Base-by-base conservation (phyloP, 2,888 invertebrate species). In the Cyclophora punctaria region DNA sequence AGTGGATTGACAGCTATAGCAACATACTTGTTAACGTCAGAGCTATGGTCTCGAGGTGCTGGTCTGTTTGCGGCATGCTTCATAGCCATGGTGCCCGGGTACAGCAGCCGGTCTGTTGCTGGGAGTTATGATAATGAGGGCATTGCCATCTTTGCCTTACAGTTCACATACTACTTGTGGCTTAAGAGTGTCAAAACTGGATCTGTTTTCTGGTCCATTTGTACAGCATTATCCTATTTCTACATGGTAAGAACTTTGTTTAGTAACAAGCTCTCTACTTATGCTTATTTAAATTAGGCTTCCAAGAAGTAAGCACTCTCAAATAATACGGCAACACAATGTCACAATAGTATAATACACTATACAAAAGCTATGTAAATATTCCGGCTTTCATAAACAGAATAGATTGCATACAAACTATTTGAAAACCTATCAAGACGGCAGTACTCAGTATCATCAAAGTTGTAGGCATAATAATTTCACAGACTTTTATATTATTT, bases 91-190 rank as follows among this genome's bases (percentile, higher is more conserved):
- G 96, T 99, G 41, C 99, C 99, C 45, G 99, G 99, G 50, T 99
- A 99, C 84, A 99, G 99, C 64, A 98, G 98, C 73, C 92, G 99
- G 54, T 99, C 99, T 0, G 99, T 99, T 7, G 99, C 99, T 40
- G 99, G 99, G 35, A 99, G 98, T 70, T 99, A 99, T 78, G 99
- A 99, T 77, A 99, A 99, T 87, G 99, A 99, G 87, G 99, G 99
- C 59, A 99, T 99, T 75, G 99, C 99, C 48, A 99, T 99, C 69
- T 99, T 99, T 89, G 99, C 99, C 2, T 91, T 99, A 48, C 99
- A 99, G 89, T 96, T 99, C 77, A 99, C 99, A 2, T 99, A 99
- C 78, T 99, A 94, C 76, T 89, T 99, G 47, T 99, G 99, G 99
- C 94, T 99, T 47, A 98, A 98, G 78, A 95, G 99, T 50, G 95